Evolutionary conservation across 2,888 invertebrate species (phyloP).

Genomic region (Anagyrus pseudococci): DNA sequence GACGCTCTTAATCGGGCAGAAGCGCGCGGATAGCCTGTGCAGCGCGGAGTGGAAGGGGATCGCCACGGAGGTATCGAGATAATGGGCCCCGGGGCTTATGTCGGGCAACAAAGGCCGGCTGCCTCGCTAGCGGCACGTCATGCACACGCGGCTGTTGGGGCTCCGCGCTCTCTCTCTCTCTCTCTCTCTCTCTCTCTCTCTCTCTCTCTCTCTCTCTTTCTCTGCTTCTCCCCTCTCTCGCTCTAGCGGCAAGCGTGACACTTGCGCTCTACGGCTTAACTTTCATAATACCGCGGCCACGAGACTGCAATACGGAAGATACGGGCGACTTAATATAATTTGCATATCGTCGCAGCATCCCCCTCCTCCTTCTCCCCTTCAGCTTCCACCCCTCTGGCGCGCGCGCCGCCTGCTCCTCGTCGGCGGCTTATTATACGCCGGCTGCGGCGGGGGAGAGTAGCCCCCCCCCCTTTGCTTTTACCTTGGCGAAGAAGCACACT

Average conservation of each 20-base stretch:
- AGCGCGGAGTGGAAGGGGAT: constrained; percentile 1
- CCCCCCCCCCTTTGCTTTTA: too few species aligned
- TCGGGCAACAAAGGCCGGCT: constrained; percentile 45
- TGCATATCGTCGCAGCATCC: constrained; percentile 49
- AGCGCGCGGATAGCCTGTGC: too few species aligned
- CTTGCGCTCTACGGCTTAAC: constrained; percentile 57
- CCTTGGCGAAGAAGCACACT: too few species aligned
- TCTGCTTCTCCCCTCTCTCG: constrained; percentile 10
- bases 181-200: too few species aligned
- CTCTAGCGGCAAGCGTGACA: constrained; percentile 52
- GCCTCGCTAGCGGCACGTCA: constrained; percentile 9
- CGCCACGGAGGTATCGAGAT: constrained; percentile 41
- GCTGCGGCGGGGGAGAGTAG: background rate
- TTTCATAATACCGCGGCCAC: constrained; percentile 55
- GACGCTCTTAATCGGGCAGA: too few species aligned
- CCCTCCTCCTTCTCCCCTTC: background rate
- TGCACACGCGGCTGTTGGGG: background rate
- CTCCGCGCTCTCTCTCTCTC: too few species aligned
- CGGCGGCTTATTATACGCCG: too few species aligned
- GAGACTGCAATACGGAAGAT: constrained; percentile 51
- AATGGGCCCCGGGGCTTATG: constrained; percentile 47
- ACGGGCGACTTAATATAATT: constrained; percentile 53
- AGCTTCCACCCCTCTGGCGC: background rate
- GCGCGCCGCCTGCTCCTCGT: too few species aligned
- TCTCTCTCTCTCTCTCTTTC: background rate